Evolutionary conservation across 2,113 vertebrate species (phyloP).

Genomic region (Ciconia boyciana): DNA sequence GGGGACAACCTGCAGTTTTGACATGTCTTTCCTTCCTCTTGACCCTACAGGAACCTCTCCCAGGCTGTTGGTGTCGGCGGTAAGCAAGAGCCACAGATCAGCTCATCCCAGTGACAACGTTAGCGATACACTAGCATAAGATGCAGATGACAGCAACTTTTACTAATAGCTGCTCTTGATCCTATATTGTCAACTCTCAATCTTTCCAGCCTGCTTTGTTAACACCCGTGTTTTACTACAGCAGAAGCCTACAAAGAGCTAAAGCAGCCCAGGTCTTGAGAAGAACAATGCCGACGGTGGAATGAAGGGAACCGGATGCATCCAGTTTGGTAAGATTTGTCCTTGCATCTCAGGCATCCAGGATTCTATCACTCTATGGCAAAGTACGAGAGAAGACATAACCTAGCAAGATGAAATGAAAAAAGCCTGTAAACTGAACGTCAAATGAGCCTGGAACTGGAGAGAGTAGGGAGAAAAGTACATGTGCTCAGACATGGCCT

Average conservation of each 20-base stretch:
- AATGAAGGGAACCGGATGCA: neutral
- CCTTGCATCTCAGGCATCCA: neutral
- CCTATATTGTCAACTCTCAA: neutral
- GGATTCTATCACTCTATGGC: neutral
- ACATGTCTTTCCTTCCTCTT: neutral
- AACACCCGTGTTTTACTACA: neutral
- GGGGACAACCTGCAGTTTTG: neutral
- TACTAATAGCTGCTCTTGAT: neutral
- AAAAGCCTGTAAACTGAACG: neutral
- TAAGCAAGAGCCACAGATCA: neutral
- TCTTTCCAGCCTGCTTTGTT: neutral
- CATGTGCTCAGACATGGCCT: neutral
- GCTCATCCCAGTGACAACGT: neutral
- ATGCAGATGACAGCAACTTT: neutral
- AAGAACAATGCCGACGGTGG: fast-evolving
- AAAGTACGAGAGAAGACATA: neutral
- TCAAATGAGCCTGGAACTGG: neutral
- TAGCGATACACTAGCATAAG: neutral
- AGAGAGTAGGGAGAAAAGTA: neutral
- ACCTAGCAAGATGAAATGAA: neutral
- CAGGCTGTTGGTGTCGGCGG: fast-evolving
- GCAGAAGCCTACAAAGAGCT: neutral
- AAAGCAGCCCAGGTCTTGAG: neutral
- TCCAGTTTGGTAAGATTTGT: neutral
- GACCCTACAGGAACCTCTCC: neutral